These are phyloP conservation scores for Craseonycteris thonglongyai DNA, from an alignment of 2,113 vertebrate species.

Conservation along the genomic window DNA sequence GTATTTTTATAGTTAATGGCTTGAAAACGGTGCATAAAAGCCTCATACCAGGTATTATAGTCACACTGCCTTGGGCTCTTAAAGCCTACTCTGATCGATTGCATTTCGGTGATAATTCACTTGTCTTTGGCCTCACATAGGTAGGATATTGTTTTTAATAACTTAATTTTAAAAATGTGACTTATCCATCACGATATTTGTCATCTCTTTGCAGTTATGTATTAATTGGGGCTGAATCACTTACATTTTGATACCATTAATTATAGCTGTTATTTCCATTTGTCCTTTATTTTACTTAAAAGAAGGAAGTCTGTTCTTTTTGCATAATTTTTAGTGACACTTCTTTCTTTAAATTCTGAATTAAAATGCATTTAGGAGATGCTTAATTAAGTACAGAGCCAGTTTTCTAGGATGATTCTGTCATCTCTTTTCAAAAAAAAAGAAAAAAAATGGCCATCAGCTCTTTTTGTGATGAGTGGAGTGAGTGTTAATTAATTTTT, in stretches of 20 bases:
- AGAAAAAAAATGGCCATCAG: not conserved
- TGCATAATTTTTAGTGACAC: not conserved
- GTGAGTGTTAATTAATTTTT: constrained; percentile 51
- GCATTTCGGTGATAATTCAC: not conserved
- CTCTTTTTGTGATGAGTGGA: not conserved
- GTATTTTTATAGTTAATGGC: not conserved
- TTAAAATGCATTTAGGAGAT: constrained; percentile 52
- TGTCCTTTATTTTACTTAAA: constrained; percentile 32
- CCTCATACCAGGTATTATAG: not conserved
- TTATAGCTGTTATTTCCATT: constrained; percentile 10
- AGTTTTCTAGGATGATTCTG: constrained; percentile 3
- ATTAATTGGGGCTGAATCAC: constrained; percentile 16
- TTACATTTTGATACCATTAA: constrained; percentile 50
- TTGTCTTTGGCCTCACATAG: not conserved
- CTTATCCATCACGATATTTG: not conserved
- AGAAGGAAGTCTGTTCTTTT: constrained; percentile 12
- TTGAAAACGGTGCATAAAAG: not conserved
- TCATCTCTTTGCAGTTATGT: constrained; percentile 28
- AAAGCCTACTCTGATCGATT: not conserved
- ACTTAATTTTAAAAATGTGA: constrained; percentile 2
- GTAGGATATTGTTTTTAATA: not conserved
- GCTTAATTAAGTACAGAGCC: constrained; percentile 46
- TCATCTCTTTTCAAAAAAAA: constrained; percentile 21
- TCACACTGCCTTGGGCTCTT: not conserved
- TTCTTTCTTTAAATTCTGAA: constrained; percentile 44